Evolutionary conservation across 2,888 invertebrate genomes (phyloP).

Genomic region (Mesoligia furuncula): DNA sequence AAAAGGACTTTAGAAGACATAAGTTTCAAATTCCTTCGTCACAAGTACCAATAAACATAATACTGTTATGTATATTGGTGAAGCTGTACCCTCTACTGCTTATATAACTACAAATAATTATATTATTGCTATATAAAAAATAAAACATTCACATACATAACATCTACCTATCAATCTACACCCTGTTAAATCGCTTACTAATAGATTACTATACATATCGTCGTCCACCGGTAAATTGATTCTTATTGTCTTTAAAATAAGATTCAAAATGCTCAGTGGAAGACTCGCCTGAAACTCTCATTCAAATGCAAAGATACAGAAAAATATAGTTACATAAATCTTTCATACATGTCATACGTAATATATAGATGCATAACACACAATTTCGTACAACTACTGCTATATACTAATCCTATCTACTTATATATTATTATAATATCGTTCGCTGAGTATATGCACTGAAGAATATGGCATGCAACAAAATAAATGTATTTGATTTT

Average conservation of each 20-base stretch:
- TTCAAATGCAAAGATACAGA: conserved; percentile 77
- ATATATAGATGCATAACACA: conserved; percentile 83
- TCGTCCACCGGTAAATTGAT: conserved; percentile 68
- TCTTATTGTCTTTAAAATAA: conserved; percentile 62
- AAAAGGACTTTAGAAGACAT: neutral
- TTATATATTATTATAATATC: conserved; percentile 62
- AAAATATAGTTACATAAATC: conserved; percentile 70
- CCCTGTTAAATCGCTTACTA: conserved; percentile 67
- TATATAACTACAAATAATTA: conserved; percentile 74
- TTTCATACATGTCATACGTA: conserved; percentile 79
- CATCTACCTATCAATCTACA: conserved; percentile 88
- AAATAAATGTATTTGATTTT: neutral
- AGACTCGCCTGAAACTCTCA: conserved; percentile 67
- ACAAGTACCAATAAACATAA: conserved; percentile 66
- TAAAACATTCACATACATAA: conserved; percentile 87
- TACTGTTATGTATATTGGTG: conserved; percentile 65
- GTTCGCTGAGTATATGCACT: conserved; percentile 57
- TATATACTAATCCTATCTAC: conserved; percentile 81
- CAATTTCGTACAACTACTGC: conserved; percentile 82
- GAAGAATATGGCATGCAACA: conserved; percentile 39
- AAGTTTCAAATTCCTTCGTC: conserved; percentile 72
- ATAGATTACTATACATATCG: conserved; percentile 61
- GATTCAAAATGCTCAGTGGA: conserved; percentile 67
- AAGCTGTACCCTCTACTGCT: conserved; percentile 82
- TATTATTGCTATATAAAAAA: conserved; percentile 71